These are phyloP conservation scores for Barnardius zonarius DNA, from an alignment of 2,113 vertebrate species.

Conservation along the genomic window DNA sequence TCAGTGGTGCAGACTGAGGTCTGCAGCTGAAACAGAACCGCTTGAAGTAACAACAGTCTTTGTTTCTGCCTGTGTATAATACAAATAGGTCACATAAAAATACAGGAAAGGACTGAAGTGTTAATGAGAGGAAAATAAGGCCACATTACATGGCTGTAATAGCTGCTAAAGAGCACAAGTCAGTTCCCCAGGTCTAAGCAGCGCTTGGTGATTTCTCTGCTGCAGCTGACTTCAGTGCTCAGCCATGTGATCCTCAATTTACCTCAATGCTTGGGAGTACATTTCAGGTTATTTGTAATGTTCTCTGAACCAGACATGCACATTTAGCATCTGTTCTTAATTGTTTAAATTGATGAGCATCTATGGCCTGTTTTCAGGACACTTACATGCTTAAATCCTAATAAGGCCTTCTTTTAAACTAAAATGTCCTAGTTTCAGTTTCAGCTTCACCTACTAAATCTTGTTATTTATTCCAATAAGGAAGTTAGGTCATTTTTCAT, in stretches of 20 bases:
- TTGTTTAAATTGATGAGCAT: not conserved
- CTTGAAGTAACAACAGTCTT: not conserved
- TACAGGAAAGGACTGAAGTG: no score
- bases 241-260: not conserved
- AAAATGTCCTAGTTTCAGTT: not conserved
- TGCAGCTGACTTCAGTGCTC: not conserved
- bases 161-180: not conserved
- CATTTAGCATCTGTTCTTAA: not conserved
- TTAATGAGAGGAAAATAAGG: not conserved
- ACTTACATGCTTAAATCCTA: not conserved
- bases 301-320: not conserved
- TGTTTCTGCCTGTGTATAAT: not conserved
- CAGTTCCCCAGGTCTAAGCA: not conserved
- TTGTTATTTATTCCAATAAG: not conserved
- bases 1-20: not conserved
- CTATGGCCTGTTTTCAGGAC: not conserved
- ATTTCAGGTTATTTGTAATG: not conserved
- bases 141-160: fast-evolving
- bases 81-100: not conserved
- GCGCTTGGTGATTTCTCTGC: not conserved
- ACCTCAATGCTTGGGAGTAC: not conserved
- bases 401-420: not conserved
- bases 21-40: not conserved
- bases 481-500: not conserved
- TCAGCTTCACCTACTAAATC: not conserved